phyloP scores from a whole-genome alignment of 2,113 vertebrate species.

The Scortum barcoo region DNA sequence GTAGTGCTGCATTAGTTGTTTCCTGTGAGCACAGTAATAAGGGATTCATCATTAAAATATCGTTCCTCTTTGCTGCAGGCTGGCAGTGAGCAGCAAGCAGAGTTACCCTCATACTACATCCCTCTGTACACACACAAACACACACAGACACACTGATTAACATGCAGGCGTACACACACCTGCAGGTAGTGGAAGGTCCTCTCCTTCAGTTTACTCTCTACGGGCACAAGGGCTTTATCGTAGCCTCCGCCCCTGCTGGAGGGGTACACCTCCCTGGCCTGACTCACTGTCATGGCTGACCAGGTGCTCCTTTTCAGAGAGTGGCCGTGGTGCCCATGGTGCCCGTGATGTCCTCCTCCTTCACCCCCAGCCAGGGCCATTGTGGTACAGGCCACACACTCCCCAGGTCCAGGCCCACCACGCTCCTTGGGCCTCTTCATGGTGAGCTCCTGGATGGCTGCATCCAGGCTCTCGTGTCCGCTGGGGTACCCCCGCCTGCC shows the following conservation, averaged over 20 bases:
- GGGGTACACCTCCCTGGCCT: conserved; percentile 95
- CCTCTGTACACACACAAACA: neutral
- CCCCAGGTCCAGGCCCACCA: conserved; percentile 87
- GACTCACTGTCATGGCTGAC: conserved; percentile 99
- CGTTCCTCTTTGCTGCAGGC: neutral
- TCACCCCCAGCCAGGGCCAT: conserved; percentile 91
- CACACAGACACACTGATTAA: neutral
- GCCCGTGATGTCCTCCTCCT: conserved; percentile 69
- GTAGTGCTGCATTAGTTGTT: neutral
- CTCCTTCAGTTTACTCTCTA: conserved; percentile 94
- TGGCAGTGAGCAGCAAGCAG: neutral
- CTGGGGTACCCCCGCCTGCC: conserved; percentile 85
- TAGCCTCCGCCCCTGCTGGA: conserved; percentile 84
- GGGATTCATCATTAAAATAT: neutral
- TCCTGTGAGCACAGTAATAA: neutral
- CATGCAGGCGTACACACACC: conserved; percentile 83
- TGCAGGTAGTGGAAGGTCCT: conserved; percentile 96
- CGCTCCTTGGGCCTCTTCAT: conserved; percentile 92
- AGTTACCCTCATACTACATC: neutral
- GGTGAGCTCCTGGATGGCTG: conserved; percentile 96
- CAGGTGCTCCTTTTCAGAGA: conserved; percentile 96
- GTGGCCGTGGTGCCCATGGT: conserved; percentile 81
- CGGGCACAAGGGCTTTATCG: conserved; percentile 92
- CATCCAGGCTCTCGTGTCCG: conserved; percentile 93
- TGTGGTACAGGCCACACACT: conserved; percentile 95